Evolutionary conservation across 2,888 invertebrate species (phyloP), one percentile per base, ranked within the genome.

Genomic region (Cybosia mesomella): DNA sequence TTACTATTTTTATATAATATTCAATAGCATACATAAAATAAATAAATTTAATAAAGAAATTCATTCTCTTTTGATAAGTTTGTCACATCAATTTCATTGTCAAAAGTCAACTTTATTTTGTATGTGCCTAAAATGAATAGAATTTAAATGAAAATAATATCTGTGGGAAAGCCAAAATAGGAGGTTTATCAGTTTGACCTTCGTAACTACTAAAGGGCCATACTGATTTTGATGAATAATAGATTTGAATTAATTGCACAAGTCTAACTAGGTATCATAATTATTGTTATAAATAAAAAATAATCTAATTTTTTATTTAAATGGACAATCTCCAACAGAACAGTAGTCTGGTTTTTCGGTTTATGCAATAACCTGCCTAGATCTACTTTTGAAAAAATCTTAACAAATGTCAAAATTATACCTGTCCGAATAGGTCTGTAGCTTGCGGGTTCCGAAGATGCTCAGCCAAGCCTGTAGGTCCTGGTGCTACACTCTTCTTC

Each of bases 401-500:
- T 55, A 49, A 49, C 24, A 39, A 53, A 43, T 43, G 8, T 58
- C 24, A 61, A 58, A 63, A 74, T 71, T 66, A 75, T 82, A 95
- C 95, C 91, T 96, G 96, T 66, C 99, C 99, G 95, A 99, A 99
- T 59, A 99, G 95, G 94, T 99, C 99, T 0, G 99, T 98, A 11
- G 98, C 96, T 68, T 97, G 97, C 9, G 97, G 97, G 85, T 98
- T 98, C 85, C 98, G 97, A 73, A 98, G 88, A 86, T 98, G 98
- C 62, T 99, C 99, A 65, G 98, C 98, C 11, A 98, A 85, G 0
- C 98, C 99, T 0, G 98, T 97, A 0, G 99, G 98, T 0, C 99
- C 99, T 0, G 99, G 99, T 0, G 99, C 98, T 0, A 99, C 99
- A 92, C 99, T 99, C 94, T 99, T 99, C 94, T 99, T 99, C 58